Evolutionary conservation across 1,140 invertebrate species (phyloP).

Genomic region (Temnothorax longispinosus): DNA sequence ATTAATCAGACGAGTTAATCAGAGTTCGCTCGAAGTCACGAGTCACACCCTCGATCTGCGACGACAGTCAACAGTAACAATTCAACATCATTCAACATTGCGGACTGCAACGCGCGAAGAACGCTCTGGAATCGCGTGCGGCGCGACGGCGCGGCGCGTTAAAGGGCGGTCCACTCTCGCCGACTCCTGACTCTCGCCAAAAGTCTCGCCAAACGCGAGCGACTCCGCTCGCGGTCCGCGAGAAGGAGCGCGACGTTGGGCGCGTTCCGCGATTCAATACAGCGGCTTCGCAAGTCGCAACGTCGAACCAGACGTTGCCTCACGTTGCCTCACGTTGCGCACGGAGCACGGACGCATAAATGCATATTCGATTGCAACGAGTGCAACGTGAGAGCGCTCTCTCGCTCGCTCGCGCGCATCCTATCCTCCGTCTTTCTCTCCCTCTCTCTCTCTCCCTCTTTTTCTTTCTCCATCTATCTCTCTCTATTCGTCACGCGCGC

Average conservation of each 20-base stretch:
- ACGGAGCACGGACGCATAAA: background rate
- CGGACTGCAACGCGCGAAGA: too few species aligned
- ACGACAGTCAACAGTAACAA: too few species aligned
- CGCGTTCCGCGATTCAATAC: background rate
- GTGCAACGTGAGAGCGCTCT: background rate
- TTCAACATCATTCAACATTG: too few species aligned
- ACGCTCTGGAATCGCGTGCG: too few species aligned
- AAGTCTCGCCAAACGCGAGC: too few species aligned
- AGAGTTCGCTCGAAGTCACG: too few species aligned
- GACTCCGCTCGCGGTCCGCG: background rate
- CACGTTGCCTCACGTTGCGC: conserved; percentile 3
- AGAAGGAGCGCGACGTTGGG: background rate
- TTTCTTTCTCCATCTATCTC: conserved; percentile 3
- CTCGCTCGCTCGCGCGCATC: conserved; percentile 1
- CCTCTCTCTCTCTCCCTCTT: background rate
- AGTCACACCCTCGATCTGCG: too few species aligned
- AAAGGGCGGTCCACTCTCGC: background rate
- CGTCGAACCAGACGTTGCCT: conserved; percentile 48
- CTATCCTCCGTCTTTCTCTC: background rate
- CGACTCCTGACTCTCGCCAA: too few species aligned
- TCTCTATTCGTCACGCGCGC: conserved; percentile 18
- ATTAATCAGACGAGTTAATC: background rate
- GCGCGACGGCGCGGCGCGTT: too few species aligned
- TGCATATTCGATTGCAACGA: conserved; percentile 24
- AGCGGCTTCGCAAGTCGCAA: conserved; percentile 34